A percentile compares a stretch with the other conserved stretches of the same genome.
Conservation (phyloP, 1,140 invertebrate species). For the Rhagoletis zephyria region DNA sequence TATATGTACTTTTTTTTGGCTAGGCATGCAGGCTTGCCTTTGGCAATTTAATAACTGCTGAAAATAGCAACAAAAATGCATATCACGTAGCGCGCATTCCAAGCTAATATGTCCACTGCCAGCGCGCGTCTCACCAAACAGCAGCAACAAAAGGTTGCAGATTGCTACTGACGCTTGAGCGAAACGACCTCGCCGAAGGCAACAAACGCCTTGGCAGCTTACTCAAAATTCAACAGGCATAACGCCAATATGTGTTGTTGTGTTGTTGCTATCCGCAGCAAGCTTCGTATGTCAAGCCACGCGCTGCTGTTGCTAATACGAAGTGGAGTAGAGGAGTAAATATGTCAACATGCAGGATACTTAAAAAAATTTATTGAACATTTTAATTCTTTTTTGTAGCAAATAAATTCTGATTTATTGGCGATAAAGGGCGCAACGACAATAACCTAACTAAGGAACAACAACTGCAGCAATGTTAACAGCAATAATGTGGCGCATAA, state of each 20-base stretch:
- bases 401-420: constrained; percentile 74
- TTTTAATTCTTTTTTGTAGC: constrained; percentile 73
- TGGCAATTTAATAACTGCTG: constrained; percentile 44
- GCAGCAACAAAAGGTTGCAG: background rate
- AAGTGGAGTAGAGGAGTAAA: too few species aligned
- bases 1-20: constrained; percentile 26
- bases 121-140: background rate
- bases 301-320: background rate
- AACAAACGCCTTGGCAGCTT: background rate
- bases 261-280: background rate
- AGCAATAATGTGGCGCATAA: background rate
- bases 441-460: constrained; percentile 31
- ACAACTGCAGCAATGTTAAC: background rate
- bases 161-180: background rate
- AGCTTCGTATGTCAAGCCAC: background rate
- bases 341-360: constrained; percentile 56
- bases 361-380: constrained; percentile 73
- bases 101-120: constrained; percentile 51
- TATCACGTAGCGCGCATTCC: constrained; percentile 55
- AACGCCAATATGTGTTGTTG: constrained; percentile 42
- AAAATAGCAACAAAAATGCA: constrained; percentile 58
- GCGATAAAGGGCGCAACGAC: constrained; percentile 66
- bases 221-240: constrained; percentile 58
- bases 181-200: constrained; percentile 33
- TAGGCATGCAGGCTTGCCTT: background rate